phyloP scores from a whole-genome alignment of 2,113 vertebrate genomes.

The Pomatostomus ruficeps region DNA sequence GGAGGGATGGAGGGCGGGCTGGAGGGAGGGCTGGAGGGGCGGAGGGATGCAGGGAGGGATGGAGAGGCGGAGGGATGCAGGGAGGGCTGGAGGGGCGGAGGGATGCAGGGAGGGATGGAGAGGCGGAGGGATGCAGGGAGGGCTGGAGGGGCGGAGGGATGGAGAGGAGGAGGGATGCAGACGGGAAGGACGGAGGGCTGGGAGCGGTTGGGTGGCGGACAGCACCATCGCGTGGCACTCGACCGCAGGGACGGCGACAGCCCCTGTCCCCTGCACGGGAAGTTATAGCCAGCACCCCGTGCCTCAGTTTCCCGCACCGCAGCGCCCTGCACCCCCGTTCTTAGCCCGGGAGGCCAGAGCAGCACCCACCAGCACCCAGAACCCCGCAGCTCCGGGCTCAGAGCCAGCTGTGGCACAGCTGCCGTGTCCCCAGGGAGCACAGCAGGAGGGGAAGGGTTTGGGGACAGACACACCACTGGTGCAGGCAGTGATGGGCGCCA shows the following conservation, averaged over 20 bases:
- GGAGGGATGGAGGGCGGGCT: background rate
- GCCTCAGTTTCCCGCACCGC: background rate
- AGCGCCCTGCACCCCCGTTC: background rate
- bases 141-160: background rate
- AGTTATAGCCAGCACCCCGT: background rate
- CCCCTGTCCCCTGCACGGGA: no score
- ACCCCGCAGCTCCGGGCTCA: background rate
- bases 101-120: background rate
- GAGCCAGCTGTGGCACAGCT: background rate
- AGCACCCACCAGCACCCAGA: background rate
- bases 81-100: background rate
- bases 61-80: background rate
- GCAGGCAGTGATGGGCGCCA: background rate
- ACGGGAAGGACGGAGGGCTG: background rate
- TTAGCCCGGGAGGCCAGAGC: no score
- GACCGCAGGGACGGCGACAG: background rate
- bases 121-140: background rate
- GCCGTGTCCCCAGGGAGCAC: background rate
- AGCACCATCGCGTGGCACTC: slow-evolving; percentile 49
- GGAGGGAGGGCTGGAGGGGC: background rate
- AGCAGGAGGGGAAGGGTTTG: background rate
- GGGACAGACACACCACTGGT: background rate
- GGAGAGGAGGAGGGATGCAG: background rate
- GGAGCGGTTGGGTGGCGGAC: background rate
- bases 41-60: background rate